phyloP scores from a whole-genome alignment of 2,113 vertebrate species.

The Malurus cyaneus region DNA sequence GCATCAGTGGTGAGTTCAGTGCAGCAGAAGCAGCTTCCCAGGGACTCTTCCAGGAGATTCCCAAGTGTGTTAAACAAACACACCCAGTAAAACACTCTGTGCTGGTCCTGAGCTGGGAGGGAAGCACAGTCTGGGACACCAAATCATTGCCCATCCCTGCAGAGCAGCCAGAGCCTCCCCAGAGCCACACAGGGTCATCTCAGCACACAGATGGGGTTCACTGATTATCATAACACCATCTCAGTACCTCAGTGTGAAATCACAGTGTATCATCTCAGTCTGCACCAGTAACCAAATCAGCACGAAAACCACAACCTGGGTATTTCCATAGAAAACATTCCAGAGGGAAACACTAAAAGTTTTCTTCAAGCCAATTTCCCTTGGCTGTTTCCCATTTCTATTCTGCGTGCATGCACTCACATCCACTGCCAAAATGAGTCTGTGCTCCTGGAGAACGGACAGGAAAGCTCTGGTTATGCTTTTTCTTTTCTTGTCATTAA shows the following conservation, averaged over 20 bases:
- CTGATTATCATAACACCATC: fast-evolving
- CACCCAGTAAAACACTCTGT: fast-evolving
- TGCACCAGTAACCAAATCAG: background rate
- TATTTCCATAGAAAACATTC: background rate
- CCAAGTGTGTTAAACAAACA: background rate
- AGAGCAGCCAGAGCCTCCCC: background rate
- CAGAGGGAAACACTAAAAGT: background rate
- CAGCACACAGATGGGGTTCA: fast-evolving
- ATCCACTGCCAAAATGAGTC: fast-evolving
- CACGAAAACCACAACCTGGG: background rate
- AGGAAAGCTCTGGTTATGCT: background rate
- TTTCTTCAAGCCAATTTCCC: background rate
- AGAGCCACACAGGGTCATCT: fast-evolving
- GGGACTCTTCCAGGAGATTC: fast-evolving
- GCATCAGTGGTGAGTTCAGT: background rate
- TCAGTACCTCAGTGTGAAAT: fast-evolving
- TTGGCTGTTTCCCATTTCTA: fast-evolving
- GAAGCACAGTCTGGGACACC: background rate
- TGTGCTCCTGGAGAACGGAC: fast-evolving
- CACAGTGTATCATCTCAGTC: background rate
- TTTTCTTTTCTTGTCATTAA: background rate
- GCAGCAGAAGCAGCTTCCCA: background rate
- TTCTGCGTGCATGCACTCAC: background rate
- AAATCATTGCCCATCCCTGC: fast-evolving
- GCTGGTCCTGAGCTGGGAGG: background rate